Base-by-base conservation (phyloP, 2,888 invertebrate genomes). In the Bombyx huttoni region DNA sequence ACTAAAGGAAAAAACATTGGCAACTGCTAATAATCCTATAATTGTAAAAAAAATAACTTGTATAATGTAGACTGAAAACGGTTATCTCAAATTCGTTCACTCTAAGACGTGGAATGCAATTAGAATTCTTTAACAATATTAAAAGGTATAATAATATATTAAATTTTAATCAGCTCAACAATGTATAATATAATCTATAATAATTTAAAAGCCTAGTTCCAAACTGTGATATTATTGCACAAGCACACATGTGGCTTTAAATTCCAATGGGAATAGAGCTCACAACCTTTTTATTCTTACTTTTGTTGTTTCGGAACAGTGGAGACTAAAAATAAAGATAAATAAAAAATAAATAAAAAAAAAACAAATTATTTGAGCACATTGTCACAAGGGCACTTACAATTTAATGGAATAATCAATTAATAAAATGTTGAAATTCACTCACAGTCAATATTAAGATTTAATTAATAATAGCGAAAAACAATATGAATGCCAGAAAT, bases 1-100 rank as follows among this genome's bases (percentile, higher is more conserved):
- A 93, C 93, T 93, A 93, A 92, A 91, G 90, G 90, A 91, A 91
- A 87, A 86, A 86, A 87, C 85, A 86, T 88, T 87, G 87, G 88
- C 87, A 86, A 85, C 86, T 81, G 86, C 87, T 88, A 87, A 87
- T 87, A 87, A 87, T 81, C 83, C 83, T 88, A 88, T 78, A 76
- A 80, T 81, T 82, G 83, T 86, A 87, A 88, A 88, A 87, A 82
- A 85, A 86, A 82, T 77, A 80, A 81, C 78, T 84, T 83, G 84
- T 87, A 88, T 81, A 87, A 86, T 87, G 85, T 86, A 86, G 86
- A 86, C 84, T 86, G 84, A 86, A 86, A 87, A 86, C 81, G 81
- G 87, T 85, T 83, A 78, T 84, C 83, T 82, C 87, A 87, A 88
- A 87, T 88, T 87, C 87, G 86, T 86, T 86, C 87, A 87, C 87